Conservation (phyloP, 2,113 vertebrate genomes). For the Diadophis punctatus region DNA sequence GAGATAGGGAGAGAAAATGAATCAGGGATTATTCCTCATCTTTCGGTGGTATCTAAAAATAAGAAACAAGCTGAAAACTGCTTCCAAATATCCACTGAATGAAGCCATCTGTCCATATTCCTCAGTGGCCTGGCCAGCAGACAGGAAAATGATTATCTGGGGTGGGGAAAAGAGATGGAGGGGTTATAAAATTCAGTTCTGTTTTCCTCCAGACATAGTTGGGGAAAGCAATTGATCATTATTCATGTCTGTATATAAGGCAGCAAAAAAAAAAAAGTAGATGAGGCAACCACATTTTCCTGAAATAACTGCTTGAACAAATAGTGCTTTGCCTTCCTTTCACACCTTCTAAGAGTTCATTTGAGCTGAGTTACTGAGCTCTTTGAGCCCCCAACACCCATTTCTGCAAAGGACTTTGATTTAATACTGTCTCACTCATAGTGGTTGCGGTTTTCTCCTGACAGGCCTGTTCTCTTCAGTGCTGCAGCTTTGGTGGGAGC, state of each 20-base stretch:
- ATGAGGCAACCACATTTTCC: not conserved
- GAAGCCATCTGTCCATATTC: slow-evolving; percentile 42
- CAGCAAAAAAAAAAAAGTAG: not conserved
- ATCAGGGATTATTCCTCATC: not conserved
- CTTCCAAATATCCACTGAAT: slow-evolving; percentile 37
- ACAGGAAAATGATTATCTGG: slow-evolving; percentile 34
- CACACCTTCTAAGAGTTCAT: slow-evolving; percentile 2
- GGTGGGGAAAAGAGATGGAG: not conserved
- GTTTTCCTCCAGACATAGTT: slow-evolving; percentile 14
- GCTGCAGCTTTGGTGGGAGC: not conserved
- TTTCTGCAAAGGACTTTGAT: slow-evolving; percentile 2
- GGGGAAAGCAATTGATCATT: not conserved
- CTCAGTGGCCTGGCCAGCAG: slow-evolving; percentile 11
- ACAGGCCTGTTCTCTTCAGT: not conserved
- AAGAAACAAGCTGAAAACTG: slow-evolving; percentile 30
- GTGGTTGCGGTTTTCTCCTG: not conserved
- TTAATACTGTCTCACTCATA: not conserved
- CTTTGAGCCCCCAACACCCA: not conserved
- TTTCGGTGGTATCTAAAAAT: slow-evolving; percentile 29
- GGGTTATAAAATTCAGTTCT: not conserved
- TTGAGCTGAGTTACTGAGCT: not conserved
- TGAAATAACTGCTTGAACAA: slow-evolving; percentile 17
- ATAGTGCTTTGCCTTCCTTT: not conserved
- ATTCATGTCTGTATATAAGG: slow-evolving; percentile 14
- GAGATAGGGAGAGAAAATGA: not conserved